phyloP scores from a whole-genome alignment of 2,113 vertebrate species.

The Prunella fulvescens region DNA sequence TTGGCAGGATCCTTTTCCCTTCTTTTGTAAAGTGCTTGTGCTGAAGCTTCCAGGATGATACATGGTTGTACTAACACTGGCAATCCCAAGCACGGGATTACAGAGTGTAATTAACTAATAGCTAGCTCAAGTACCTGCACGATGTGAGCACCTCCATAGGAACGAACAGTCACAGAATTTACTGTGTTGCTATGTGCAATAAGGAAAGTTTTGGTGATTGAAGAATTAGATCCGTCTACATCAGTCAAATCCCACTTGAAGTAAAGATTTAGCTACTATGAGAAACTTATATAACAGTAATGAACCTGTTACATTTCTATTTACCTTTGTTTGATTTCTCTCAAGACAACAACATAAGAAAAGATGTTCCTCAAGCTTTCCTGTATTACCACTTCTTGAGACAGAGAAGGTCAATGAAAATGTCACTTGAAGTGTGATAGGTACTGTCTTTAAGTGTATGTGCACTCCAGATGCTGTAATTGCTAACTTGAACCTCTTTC shows the following conservation, averaged over 20 bases:
- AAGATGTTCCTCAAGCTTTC: background rate
- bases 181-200: background rate
- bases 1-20: background rate
- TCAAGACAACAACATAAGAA: background rate
- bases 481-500: background rate
- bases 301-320: background rate
- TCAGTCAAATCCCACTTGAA: background rate
- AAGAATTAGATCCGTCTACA: background rate
- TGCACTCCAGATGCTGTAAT: background rate
- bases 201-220: background rate
- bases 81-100: background rate
- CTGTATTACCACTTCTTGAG: background rate
- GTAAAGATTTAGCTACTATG: background rate
- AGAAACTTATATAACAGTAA: background rate
- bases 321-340: background rate
- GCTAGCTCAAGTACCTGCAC: background rate
- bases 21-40: background rate
- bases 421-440: background rate
- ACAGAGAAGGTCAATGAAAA: background rate
- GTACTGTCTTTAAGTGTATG: background rate
- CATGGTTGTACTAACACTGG: rapidly evolving
- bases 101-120: background rate
- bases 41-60: background rate
- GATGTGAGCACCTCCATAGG: rapidly evolving
- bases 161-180: background rate